Percentiles rank a stretch among this genome's conserved stretches.
phyloP scores from a whole-genome alignment of 35 echinoderm and acorn worm genomes.

The Stichopus chloronotus region DNA sequence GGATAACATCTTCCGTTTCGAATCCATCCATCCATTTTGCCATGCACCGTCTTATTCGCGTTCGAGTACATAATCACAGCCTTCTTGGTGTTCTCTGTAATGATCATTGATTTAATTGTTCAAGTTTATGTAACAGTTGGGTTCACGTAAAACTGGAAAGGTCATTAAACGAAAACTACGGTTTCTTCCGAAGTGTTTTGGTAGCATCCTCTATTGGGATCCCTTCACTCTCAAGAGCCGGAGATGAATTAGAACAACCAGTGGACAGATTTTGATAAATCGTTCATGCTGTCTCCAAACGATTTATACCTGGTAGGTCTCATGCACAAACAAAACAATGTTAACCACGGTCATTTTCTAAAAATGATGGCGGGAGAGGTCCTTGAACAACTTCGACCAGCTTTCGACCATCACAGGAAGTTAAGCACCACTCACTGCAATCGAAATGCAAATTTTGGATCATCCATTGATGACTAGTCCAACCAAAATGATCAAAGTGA shows the following conservation, averaged over 20 bases:
- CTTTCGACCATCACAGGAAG: neutral
- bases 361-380: constrained; percentile 18
- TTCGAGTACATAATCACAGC: constrained; percentile 26
- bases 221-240: constrained; percentile 8
- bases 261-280: constrained; percentile 10
- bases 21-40: neutral
- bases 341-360: constrained; percentile 17
- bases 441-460: too few species aligned
- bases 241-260: neutral
- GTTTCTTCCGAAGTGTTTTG: neutral
- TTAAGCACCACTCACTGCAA: neutral
- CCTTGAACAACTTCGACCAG: constrained; percentile 12
- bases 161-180: neutral
- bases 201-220: neutral
- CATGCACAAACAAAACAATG: constrained; percentile 4
- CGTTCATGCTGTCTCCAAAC: constrained; percentile 14
- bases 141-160: neutral
- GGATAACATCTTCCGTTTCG: constrained; percentile 3
- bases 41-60: constrained; percentile 7
- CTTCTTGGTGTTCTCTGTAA: neutral
- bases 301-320: constrained; percentile 24
- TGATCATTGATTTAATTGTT: neutral
- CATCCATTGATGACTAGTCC: too few species aligned
- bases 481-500: too few species aligned
- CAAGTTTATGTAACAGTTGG: neutral